A percentile compares a stretch with the other conserved stretches of the same genome.
These are phyloP conservation scores for Lepilemur septentrionalis DNA, from an alignment of 2,797 vertebrate genomes.

Conservation along the genomic window DNA sequence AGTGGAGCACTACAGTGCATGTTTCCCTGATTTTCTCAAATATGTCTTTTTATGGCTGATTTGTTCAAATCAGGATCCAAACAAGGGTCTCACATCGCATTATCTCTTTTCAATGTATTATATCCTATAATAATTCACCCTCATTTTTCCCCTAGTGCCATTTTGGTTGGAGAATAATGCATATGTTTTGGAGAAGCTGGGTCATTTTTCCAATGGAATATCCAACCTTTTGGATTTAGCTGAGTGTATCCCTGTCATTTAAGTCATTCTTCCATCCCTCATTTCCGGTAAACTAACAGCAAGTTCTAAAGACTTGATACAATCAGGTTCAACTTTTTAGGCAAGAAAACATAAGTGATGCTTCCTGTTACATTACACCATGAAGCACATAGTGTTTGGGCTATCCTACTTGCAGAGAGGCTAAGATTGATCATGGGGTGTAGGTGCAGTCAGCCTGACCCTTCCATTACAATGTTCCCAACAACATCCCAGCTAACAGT, in stretches of 20 bases:
- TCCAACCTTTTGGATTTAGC: background rate
- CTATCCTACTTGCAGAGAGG: background rate
- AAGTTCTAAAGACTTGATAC: background rate
- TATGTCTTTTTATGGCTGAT: background rate
- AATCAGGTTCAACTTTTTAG: background rate
- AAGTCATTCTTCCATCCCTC: background rate
- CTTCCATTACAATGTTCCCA: background rate
- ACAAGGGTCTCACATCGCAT: background rate
- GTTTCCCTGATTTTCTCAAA: slow-evolving; percentile 9
- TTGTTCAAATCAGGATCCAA: background rate
- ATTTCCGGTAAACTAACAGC: background rate
- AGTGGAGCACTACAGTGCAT: background rate
- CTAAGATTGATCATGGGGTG: background rate
- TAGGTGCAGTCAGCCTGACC: background rate
- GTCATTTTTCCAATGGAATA: background rate
- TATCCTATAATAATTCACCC: background rate
- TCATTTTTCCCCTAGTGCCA: background rate
- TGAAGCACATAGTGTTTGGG: background rate
- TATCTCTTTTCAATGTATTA: background rate
- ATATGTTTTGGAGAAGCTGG: background rate
- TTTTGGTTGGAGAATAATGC: background rate
- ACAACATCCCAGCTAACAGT: background rate
- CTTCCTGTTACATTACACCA: background rate
- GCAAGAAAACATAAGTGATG: background rate
- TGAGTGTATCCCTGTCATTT: background rate